Evolutionary conservation across 1,140 invertebrate genomes (phyloP).

Genomic region (Heterodera carotae): DNA sequence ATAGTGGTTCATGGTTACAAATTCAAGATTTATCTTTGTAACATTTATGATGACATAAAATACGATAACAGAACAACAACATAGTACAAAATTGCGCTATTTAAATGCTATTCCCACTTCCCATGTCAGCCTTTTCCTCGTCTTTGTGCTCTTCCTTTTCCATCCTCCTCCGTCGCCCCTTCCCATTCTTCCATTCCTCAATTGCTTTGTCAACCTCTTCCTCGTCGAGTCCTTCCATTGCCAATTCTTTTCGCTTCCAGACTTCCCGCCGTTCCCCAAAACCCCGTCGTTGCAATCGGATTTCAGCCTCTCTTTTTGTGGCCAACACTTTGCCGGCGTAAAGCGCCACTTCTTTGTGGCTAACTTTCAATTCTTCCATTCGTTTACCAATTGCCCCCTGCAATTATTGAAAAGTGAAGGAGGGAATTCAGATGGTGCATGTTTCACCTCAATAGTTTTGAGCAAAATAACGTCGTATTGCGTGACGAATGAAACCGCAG

Average conservation of each 20-base stretch:
- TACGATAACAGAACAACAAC: too few species aligned
- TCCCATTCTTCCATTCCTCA: constrained; percentile 56
- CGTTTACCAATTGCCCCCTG: constrained; percentile 77
- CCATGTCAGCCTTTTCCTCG: background rate
- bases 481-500: constrained; percentile 83
- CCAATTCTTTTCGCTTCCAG: constrained; percentile 83
- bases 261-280: constrained; percentile 84
- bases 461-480: constrained; percentile 85
- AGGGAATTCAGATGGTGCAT: background rate
- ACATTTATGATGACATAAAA: too few species aligned
- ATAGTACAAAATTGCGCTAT: too few species aligned
- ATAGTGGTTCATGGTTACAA: too few species aligned
- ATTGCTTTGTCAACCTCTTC: constrained; percentile 73
- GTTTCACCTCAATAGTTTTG: constrained; percentile 75
- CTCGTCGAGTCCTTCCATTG: constrained; percentile 80
- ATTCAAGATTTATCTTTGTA: too few species aligned
- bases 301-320: constrained; percentile 84
- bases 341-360: constrained; percentile 73
- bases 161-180: background rate
- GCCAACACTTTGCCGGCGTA: constrained; percentile 89
- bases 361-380: constrained; percentile 70
- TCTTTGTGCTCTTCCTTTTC: background rate
- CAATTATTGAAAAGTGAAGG: constrained; percentile 77
- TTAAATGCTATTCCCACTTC: background rate
- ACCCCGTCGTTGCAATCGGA: constrained; percentile 80